A percentile compares a stretch with the other conserved stretches of the same genome.
phyloP scores from a whole-genome alignment of 1,140 invertebrate species.

The Theocolax elegans region DNA sequence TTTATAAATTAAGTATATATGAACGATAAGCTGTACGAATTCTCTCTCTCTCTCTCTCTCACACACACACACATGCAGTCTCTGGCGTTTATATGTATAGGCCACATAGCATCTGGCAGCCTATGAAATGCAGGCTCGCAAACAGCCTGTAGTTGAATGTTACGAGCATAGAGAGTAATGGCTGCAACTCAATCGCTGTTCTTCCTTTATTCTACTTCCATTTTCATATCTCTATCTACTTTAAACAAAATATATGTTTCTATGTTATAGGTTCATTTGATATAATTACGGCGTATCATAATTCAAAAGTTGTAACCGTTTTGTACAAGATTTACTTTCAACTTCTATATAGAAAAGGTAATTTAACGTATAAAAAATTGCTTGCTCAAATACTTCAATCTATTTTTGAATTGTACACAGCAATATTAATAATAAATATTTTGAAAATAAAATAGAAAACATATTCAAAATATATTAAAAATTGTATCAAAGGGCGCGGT shows the following conservation, averaged over 20 bases:
- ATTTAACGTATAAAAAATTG: too few species aligned
- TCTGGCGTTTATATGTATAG: slow-evolving; percentile 52
- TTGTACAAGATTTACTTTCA: too few species aligned
- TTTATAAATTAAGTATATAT: too few species aligned
- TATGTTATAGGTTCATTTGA: not conserved
- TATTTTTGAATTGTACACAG: too few species aligned
- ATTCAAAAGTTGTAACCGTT: not conserved
- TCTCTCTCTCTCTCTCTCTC: not conserved
- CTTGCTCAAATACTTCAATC: too few species aligned
- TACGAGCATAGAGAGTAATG: slow-evolving; percentile 58
- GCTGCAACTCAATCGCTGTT: slow-evolving; percentile 55
- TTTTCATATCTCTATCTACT: not conserved
- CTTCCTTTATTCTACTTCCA: slow-evolving; percentile 17
- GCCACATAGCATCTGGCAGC: slow-evolving; percentile 58
- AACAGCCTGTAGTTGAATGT: slow-evolving; percentile 57
- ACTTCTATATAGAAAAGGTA: too few species aligned
- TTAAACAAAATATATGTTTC: slow-evolving; percentile 18
- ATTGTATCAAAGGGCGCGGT: too few species aligned
- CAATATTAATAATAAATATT: too few species aligned
- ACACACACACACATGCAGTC: not conserved
- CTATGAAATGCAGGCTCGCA: slow-evolving; percentile 57
- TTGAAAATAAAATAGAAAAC: too few species aligned
- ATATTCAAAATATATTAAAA: too few species aligned
- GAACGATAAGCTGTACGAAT: too few species aligned
- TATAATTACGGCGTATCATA: slow-evolving; percentile 54